These are phyloP conservation scores for Tribolium freemani DNA, from an alignment of 2,888 invertebrate genomes.

Conservation along the genomic window DNA sequence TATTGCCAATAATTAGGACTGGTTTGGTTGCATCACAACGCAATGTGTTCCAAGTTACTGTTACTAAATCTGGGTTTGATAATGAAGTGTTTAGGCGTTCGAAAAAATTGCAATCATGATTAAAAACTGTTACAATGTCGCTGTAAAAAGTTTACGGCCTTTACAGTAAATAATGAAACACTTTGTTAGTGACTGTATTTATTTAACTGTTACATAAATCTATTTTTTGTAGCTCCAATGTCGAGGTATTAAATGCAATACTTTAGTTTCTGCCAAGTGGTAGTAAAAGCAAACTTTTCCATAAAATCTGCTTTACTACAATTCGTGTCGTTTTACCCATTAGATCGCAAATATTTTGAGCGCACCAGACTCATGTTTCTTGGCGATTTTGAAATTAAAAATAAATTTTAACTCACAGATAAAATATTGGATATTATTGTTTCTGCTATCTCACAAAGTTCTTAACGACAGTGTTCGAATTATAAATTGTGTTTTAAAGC, in stretches of 20 bases:
- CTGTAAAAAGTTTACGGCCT: neutral
- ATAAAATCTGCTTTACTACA: too few relatives aligned
- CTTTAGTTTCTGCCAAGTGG: neutral
- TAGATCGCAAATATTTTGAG: too few relatives aligned
- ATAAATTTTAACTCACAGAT: too few relatives aligned
- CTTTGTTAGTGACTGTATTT: neutral
- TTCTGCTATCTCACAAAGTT: neutral
- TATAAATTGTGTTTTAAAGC: neutral
- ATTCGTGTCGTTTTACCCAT: too few relatives aligned
- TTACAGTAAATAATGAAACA: neutral
- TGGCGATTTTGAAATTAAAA: too few relatives aligned
- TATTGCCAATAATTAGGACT: slow-evolving; percentile 6
- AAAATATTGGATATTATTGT: too few relatives aligned
- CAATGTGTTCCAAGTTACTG: too few relatives aligned
- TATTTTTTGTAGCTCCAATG: neutral
- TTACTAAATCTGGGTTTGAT: too few relatives aligned
- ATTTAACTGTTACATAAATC: neutral
- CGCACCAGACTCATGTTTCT: too few relatives aligned
- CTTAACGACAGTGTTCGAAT: neutral
- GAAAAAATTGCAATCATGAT: neutral
- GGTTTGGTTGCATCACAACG: slow-evolving; percentile 15
- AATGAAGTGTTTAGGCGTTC: neutral
- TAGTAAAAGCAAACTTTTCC: neutral
- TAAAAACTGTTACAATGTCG: neutral
- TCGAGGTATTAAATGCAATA: neutral